Evolutionary conservation across 2,113 vertebrate species (phyloP).

Genomic region (Paradoxurus hermaphroditus): DNA sequence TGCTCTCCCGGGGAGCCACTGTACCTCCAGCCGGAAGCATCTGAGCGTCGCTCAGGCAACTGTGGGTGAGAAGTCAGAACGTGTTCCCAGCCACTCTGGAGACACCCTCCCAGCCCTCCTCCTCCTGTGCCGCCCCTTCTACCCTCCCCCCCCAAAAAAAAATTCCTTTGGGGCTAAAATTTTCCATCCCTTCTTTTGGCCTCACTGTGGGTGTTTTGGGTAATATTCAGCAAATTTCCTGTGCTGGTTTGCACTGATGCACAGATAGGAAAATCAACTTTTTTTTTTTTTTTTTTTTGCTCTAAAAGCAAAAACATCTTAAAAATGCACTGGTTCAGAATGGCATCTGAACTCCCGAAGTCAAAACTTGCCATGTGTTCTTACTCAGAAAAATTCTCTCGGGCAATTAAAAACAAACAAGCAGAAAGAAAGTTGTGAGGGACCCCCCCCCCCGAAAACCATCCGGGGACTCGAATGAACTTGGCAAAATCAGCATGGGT

Average conservation of each 20-base stretch:
- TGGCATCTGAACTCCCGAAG: slow-evolving; percentile 54
- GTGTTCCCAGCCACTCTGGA: neutral
- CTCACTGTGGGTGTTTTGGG: slow-evolving; percentile 15
- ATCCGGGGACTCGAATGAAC: neutral
- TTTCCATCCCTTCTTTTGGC: slow-evolving; percentile 58
- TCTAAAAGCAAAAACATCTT: slow-evolving; percentile 32
- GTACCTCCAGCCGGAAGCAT: neutral
- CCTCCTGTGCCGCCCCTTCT: neutral
- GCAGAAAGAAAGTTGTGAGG: neutral
- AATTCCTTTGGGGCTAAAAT: slow-evolving; percentile 35
- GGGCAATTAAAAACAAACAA: neutral
- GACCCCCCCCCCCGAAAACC: neutral
- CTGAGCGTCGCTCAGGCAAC: neutral
- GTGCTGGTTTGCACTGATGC: slow-evolving; percentile 48
- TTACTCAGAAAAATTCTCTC: neutral
- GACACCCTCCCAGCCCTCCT: neutral
- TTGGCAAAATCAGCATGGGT: neutral
- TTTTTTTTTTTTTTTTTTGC: neutral
- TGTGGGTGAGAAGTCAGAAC: neutral
- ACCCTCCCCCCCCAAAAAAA: neutral
- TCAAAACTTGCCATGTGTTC: slow-evolving; percentile 65
- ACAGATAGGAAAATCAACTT: slow-evolving; percentile 51
- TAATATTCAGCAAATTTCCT: slow-evolving; percentile 59
- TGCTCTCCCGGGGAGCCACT: neutral
- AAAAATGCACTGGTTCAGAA: slow-evolving; percentile 33